Evolutionary conservation across 2,113 vertebrate genomes (phyloP), one percentile per base, ranked within the genome.

Genomic region (Symphodus melops): DNA sequence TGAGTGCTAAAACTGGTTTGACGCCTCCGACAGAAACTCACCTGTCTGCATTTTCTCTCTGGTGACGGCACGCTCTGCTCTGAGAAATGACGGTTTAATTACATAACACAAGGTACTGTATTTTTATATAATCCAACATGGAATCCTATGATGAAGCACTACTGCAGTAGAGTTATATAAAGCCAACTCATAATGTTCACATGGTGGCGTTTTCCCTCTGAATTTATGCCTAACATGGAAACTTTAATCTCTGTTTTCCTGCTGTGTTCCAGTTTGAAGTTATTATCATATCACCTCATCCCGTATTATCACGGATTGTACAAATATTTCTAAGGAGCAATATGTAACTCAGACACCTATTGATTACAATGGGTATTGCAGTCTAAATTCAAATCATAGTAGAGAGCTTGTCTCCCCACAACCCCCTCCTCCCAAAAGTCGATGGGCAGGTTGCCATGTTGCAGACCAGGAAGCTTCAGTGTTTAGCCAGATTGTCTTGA

Each of bases 1-100:
- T 67, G 49, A 20, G 55, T 42, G 65, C 20, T 59, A 65, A 79
- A 90, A 92, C 93, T 73, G 86, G 90, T 92, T 84, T 72, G 85
- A 84, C 89, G 7, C 48, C 57, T 46, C 3, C 39, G 56, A 8
- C 37, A 79, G 68, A 90, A 93, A 87, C 88, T 77, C 16, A 69
- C 59, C 36, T 2, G 37, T 85, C 87, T 72, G 75, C 92, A 91
- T 94, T 92, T 82, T 82, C 46, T 88, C 68, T 60, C 23, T 55
- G 25, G 20, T 48, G 19, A 44, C 19, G 28, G 65, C 11, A 44
- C 39, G 54, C 19, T 11, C 13, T 33, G 39, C 54, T 59, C 19
- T 68, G 37, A 58, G 49, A 81, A 82, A 67, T 59, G 61, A 2
- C 56, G 42, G 55, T 52, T 20, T 67, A 71, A 71, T 25, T 9